Evolutionary conservation across 2,113 vertebrate species (phyloP), one percentile per base, ranked within the genome.

Genomic region (Puma concolor): DNA sequence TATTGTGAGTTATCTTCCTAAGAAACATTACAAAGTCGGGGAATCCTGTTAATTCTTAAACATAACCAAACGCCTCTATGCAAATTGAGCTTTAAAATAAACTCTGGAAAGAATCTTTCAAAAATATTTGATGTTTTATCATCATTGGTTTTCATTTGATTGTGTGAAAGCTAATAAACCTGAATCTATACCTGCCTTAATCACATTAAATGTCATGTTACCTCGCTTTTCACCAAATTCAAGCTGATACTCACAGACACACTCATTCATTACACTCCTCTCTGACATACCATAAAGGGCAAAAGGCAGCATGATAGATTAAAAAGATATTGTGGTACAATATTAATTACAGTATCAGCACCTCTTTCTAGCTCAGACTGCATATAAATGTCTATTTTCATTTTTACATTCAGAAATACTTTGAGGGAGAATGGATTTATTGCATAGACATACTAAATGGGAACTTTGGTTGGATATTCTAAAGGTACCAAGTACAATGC

Each of bases 271-370:
- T 98, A 98, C 21, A 86, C 41, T 86, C 98, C 91, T 96, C 95
- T 98, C 96, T 98, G 98, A 98, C 98, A 98, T 97, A 98, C 94
- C 98, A 98, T 98, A 98, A 99, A 98, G 98, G 98, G 98, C 98
- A 99, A 98, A 99, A 98, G 98, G 97, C 97, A 98, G 79, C 69
- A 97, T 98, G 98, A 98, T 97, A 98, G 98, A 98, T 99, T 98
- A 98, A 98, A 99, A 98, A 98, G 87, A 98, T 98, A 98, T 97
- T 97, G 95, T 81, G 88, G 97, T 96, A 63, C 90, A 97, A 89
- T 98, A 98, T 97, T 98, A 98, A 98, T 98, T 98, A 95, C 21
- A 94, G 87, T 80, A 89, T 97, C 96, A 7, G 97, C 96, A 98
- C 83, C 97, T 93, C 98, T 96, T 97, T 96, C 95, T 87, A 96